Percentiles rank a stretch among this genome's conserved stretches.
phyloP scores from a whole-genome alignment of 2,797 vertebrate species.

The Menidia menidia region DNA sequence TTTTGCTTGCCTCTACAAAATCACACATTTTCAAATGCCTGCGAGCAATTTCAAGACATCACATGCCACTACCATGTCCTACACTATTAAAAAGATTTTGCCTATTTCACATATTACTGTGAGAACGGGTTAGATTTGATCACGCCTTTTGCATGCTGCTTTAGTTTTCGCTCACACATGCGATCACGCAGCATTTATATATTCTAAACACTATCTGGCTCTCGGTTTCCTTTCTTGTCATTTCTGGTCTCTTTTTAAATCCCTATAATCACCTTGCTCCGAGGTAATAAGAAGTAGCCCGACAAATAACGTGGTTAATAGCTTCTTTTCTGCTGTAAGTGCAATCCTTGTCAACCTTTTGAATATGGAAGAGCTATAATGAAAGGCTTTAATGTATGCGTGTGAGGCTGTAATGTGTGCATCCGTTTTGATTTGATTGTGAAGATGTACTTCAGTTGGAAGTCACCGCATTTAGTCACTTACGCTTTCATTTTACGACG shows the following conservation, averaged over 20 bases:
- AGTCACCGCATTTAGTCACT: not conserved
- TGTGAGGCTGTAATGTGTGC: slow-evolving; percentile 12
- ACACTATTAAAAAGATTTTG: too few species aligned
- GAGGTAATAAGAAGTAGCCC: slow-evolving; percentile 21
- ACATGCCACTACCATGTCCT: too few species aligned
- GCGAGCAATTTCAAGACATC: too few species aligned
- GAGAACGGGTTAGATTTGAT: slow-evolving; percentile 1
- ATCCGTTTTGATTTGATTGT: not conserved
- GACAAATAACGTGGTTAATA: slow-evolving; percentile 4
- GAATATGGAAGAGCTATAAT: slow-evolving; percentile 28
- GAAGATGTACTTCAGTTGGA: slow-evolving; percentile 24
- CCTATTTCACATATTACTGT: too few species aligned
- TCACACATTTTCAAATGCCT: too few species aligned
- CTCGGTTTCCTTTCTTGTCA: slow-evolving; percentile 6
- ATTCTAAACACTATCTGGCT: slow-evolving; percentile 8
- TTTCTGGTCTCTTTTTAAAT: slow-evolving; percentile 21
- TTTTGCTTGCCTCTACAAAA: too few species aligned
- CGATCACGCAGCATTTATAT: slow-evolving; percentile 30
- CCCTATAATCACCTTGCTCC: slow-evolving; percentile 6
- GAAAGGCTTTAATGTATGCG: slow-evolving; percentile 16
- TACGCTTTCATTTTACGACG: not conserved
- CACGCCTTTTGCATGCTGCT: not conserved
- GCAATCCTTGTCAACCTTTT: slow-evolving; percentile 16
- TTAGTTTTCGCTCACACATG: slow-evolving; percentile 4
- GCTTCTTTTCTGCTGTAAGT: slow-evolving; percentile 4